These are phyloP conservation scores for Xiphias gladius DNA, from an alignment of 2,113 vertebrate genomes.

Conservation along the genomic window DNA sequence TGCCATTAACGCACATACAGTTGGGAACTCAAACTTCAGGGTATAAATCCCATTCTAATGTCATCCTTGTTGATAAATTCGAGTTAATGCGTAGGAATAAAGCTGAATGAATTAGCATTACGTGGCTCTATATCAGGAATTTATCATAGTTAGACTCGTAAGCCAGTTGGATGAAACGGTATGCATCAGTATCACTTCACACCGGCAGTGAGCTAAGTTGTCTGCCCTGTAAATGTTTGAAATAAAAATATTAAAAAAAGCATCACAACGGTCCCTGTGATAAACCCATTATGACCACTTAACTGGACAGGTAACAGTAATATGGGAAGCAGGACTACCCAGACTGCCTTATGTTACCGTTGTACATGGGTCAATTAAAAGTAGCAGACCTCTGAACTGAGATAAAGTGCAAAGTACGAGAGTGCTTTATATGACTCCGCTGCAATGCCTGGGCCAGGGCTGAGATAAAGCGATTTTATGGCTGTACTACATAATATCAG, in stretches of 20 bases:
- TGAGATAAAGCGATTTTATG: slow-evolving; percentile 94
- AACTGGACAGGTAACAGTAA: slow-evolving; percentile 7
- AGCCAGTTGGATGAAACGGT: background rate
- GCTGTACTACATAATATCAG: slow-evolving; percentile 80
- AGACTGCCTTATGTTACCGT: slow-evolving; percentile 42
- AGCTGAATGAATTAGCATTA: background rate
- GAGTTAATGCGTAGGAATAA: background rate
- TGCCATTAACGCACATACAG: slow-evolving; percentile 14
- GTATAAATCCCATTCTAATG: slow-evolving; percentile 7
- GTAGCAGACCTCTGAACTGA: slow-evolving; percentile 81
- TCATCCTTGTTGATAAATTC: slow-evolving; percentile 19
- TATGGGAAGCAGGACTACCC: slow-evolving; percentile 9
- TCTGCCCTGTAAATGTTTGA: background rate
- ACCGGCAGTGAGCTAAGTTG: background rate
- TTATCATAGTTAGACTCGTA: background rate
- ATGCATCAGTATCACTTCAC: background rate
- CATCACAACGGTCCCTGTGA: background rate
- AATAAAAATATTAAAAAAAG: background rate
- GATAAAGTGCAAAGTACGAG: slow-evolving; percentile 88
- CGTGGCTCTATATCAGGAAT: background rate
- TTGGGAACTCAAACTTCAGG: background rate
- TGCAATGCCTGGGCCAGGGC: slow-evolving; percentile 85
- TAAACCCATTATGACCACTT: background rate
- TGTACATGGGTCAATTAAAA: slow-evolving; percentile 72
- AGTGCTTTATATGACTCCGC: slow-evolving; percentile 90